Base-by-base conservation (phyloP, 2,888 invertebrate genomes). In the Philereme transversata region DNA sequence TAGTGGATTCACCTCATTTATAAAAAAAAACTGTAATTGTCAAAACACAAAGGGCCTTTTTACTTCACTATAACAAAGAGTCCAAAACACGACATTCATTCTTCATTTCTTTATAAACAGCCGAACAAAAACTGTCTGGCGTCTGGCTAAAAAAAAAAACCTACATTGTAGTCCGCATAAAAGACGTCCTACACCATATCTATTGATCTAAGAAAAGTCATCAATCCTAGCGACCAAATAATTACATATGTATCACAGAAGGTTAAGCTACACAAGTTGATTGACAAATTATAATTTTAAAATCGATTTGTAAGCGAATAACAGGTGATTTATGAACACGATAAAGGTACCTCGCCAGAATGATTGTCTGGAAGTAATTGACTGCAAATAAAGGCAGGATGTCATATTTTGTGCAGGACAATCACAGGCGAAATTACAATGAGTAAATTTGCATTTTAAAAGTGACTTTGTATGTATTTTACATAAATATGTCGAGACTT, bases 201-300 rank as follows among this genome's bases (percentile, higher is more conserved):
- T 68, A 64, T 66, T 64, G 68, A 64, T 63, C 64, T 60, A 61
- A 59, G 56, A 57, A 69, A 69, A 68, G 65, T 62, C 62, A 71
- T 68, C 69, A 68, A 71, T 69, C 61, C 60, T 65, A 33, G 7
- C 57, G 58, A 41, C 65, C 60, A 64, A 59, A 58, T 62, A 64
- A 22, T 22, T 2, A 22, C 22, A 22, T 22, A n/a, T n/a, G n/a
- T n/a, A 22, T 22, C 22, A 22, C 22, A 22, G 22, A 22, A 22
- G 22, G 22, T 22, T 2, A 22, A 22, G 22, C 22, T 22, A 22
- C 22, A 22, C 22, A 22, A 22, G 22, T 22, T 22, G 22, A 22
- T n/a, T 8, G 6, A 11, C 11, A 8, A 11, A 2, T 22, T 45
- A 22, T 45, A 5, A 22, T 45, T 22, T 3, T 22, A 22, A 22